Conservation (phyloP, 37 sponge, comb jelly and placozoan genomes). For the Halichondria panicea region DNA sequence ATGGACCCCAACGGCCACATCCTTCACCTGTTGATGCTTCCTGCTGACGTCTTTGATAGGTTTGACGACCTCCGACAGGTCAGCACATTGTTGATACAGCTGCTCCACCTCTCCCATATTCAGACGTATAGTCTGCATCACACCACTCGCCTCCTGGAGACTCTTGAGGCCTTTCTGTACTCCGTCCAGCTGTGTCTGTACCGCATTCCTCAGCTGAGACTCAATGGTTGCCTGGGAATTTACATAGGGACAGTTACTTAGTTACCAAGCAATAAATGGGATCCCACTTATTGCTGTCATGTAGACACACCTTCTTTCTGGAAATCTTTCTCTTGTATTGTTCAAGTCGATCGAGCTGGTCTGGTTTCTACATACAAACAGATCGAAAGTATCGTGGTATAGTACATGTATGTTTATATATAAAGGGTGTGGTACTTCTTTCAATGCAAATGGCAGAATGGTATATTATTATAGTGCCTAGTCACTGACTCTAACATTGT, state of each 20-base stretch:
- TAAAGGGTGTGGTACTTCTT: background rate
- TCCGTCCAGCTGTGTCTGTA: slow-evolving; percentile 93
- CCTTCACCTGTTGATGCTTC: slow-evolving; percentile 57
- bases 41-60: slow-evolving; percentile 79
- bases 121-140: slow-evolving; percentile 44
- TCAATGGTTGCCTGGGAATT: slow-evolving; percentile 69
- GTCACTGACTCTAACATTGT: background rate
- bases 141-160: slow-evolving; percentile 41
- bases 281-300: background rate
- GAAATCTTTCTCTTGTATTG: slow-evolving; percentile 49
- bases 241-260: background rate
- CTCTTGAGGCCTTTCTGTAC: slow-evolving; percentile 81
- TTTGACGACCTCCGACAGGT: slow-evolving; percentile 61
- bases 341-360: slow-evolving; percentile 61
- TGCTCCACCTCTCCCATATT: slow-evolving; percentile 63
- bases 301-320: slow-evolving; percentile 60
- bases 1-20: background rate
- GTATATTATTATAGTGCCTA: background rate
- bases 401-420: no score
- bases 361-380: slow-evolving; percentile 55
- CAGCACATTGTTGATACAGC: slow-evolving; percentile 53
- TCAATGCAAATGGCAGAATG: background rate
- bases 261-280: background rate
- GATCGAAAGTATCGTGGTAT: background rate
- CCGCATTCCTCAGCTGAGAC: slow-evolving; percentile 78